These are phyloP conservation scores for Pyrochroa serraticornis DNA, from an alignment of 2,888 invertebrate species.

Conservation along the genomic window DNA sequence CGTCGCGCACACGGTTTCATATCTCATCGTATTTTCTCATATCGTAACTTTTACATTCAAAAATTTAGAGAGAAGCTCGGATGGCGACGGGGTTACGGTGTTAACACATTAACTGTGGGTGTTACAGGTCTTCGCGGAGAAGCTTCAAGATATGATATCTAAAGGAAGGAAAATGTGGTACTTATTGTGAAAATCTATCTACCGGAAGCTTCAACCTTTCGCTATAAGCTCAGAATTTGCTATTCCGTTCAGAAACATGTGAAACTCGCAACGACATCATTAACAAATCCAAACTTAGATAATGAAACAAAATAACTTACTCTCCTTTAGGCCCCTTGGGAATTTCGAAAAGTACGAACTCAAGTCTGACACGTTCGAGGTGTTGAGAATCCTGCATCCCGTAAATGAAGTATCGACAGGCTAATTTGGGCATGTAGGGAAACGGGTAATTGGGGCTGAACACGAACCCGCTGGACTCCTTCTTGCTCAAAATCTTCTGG, in stretches of 20 bases:
- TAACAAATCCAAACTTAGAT: neutral
- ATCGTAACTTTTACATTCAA: slow-evolving; percentile 22
- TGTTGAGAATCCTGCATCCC: slow-evolving; percentile 97
- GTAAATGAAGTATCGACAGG: slow-evolving; percentile 97
- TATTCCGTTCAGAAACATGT: too few relatives aligned
- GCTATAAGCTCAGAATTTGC: too few relatives aligned
- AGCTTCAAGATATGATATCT: too few relatives aligned
- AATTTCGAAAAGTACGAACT: slow-evolving; percentile 89
- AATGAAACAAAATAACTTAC: slow-evolving; percentile 63
- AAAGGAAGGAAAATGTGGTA: neutral
- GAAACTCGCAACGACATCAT: too few relatives aligned
- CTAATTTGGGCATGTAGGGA: slow-evolving; percentile 93
- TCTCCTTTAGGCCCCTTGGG: slow-evolving; percentile 84
- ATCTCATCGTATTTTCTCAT: slow-evolving; percentile 22
- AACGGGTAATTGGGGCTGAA: slow-evolving; percentile 96
- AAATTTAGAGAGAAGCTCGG: slow-evolving; percentile 9
- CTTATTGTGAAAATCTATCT: neutral
- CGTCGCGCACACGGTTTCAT: slow-evolving; percentile 16
- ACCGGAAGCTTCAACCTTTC: neutral
- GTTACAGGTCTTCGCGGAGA: neutral
- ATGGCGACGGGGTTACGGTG: slow-evolving; percentile 1
- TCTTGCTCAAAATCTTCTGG: slow-evolving; percentile 93
- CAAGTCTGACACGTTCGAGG: slow-evolving; percentile 89
- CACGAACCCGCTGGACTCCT: slow-evolving; percentile 90
- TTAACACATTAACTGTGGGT: slow-evolving; percentile 13